Conservation (phyloP, 2,113 vertebrate species). For the Macheiramphus alcinus region DNA sequence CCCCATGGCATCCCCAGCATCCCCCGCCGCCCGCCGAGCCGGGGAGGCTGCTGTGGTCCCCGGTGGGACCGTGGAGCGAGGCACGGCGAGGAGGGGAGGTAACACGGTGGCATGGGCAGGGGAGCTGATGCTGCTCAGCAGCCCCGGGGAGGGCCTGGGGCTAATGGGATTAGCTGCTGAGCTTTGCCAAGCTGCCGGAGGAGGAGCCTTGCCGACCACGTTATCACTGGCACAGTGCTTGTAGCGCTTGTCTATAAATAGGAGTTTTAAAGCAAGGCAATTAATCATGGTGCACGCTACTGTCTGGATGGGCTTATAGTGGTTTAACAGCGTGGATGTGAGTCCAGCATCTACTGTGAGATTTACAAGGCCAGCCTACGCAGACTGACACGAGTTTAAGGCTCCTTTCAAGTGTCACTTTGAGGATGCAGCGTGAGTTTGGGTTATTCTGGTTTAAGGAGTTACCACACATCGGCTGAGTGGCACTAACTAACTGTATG, state of each 20-base stretch:
- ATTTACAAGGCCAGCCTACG: not conserved
- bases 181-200: not conserved
- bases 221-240: not conserved
- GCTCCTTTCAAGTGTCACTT: not conserved
- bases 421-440: not conserved
- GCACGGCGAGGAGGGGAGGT: not conserved
- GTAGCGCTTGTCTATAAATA: not conserved
- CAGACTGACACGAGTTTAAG: rapidly evolving
- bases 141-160: rapidly evolving
- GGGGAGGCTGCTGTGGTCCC: not conserved
- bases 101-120: rapidly evolving
- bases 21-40: rapidly evolving
- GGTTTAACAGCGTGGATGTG: rapidly evolving
- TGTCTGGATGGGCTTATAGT: not conserved
- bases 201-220: not conserved
- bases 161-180: not conserved
- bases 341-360: not conserved
- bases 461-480: not conserved
- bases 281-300: not conserved
- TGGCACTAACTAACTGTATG: rapidly evolving
- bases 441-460: not conserved
- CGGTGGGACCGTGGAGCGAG: rapidly evolving
- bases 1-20: not conserved
- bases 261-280: slow-evolving; percentile 25
- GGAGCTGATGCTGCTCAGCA: not conserved